phyloP scores from a whole-genome alignment of 2,113 vertebrate genomes.

The Ailurus styani region DNA sequence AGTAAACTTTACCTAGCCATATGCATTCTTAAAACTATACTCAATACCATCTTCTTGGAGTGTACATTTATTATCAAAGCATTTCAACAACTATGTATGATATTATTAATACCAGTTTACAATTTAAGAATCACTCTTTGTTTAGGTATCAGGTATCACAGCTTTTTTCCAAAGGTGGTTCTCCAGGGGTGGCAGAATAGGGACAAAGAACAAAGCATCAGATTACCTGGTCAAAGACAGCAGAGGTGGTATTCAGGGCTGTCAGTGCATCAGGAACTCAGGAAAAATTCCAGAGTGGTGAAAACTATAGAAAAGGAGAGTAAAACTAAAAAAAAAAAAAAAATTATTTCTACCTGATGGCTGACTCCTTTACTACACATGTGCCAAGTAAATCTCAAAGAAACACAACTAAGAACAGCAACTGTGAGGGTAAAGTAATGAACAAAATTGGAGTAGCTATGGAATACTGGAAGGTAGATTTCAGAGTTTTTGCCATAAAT shows the following conservation, averaged over 20 bases:
- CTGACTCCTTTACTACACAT: neutral
- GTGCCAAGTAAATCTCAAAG: neutral
- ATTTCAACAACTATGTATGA: neutral
- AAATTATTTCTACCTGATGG: neutral
- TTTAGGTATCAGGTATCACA: neutral
- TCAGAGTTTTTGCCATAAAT: neutral
- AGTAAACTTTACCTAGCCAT: neutral
- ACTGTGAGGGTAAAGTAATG: neutral
- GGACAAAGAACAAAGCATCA: neutral
- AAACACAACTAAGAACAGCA: neutral
- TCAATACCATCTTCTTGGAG: neutral
- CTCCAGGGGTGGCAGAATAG: neutral
- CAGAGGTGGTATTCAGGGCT: neutral
- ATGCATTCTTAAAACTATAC: neutral
- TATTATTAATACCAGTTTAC: neutral
- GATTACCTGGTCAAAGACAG: neutral
- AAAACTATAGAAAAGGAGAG: neutral
- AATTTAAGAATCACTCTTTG: neutral
- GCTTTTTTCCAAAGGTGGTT: neutral
- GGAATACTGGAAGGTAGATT: neutral
- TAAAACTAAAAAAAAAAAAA: neutral
- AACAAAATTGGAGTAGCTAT: neutral
- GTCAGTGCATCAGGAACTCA: neutral
- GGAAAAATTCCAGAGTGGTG: neutral
- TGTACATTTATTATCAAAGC: neutral